Evolutionary conservation across 2,797 vertebrate genomes (phyloP), one percentile per base, ranked within the genome.

Genomic region (Sylvilagus floridanus): DNA sequence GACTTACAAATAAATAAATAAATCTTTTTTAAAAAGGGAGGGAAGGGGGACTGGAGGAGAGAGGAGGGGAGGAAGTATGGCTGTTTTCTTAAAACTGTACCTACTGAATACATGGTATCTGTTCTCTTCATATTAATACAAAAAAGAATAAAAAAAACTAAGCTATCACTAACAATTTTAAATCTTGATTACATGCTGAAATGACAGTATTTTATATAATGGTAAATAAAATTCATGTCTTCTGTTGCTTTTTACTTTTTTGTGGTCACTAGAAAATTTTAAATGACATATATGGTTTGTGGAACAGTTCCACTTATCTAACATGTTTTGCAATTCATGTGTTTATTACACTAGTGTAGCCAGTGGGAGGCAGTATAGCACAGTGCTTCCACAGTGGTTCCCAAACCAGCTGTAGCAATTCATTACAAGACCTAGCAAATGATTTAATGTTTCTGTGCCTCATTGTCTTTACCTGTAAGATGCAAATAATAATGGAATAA

Each of bases 331-430:
- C 28, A 0, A 68, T 82, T 73, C 77, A 84, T 63, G 54, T 26
- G 52, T 73, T 83, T 73, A 73, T 60, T 37, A 50, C 77, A n/a
- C 35, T 24, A 17, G 0, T 35, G 24, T 22, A 66, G 88, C 96
- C 96, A 97, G 97, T 77, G 68, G 96, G 96, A 97, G 97, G 96
- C 96, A 96, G 93, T 97, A 62, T n/a, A 89, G 90, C 16, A 90
- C 79, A 97, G 72, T 77, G 93, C 93, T 96, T 92, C n/a, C 89
- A 71, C 28, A 4, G 79, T 0, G 4, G 91, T 50, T 88, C 62
- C 57, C 52, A 14, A 21, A 32, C 69, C 60, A 30, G 73, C 0
- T 0, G 82, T 32, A 68, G 65, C 37, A 50, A 35, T n/a, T 72
- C 66, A 52, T 65, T 92, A 72, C 9, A 60, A 91, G 71, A 86